Evolutionary conservation across 2,113 vertebrate species (phyloP).

Genomic region (Gambusia holbrooki): DNA sequence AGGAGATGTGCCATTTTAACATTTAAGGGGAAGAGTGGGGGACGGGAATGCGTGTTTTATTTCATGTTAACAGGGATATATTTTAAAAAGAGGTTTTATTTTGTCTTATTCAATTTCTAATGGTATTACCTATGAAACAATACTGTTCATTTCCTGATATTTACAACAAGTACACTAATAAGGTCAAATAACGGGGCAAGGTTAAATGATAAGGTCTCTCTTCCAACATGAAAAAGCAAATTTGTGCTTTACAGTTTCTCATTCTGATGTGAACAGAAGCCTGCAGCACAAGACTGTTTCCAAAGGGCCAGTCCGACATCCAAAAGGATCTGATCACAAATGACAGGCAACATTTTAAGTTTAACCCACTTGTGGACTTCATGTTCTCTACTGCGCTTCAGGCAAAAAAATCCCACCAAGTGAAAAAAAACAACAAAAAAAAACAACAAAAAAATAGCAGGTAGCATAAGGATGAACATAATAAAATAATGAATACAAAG

Average conservation of each 20-base stretch:
- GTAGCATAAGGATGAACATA: not conserved
- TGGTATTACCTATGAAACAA: not conserved
- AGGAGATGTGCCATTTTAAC: too few relatives aligned
- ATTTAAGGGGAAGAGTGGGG: too few relatives aligned
- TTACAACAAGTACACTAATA: constrained; percentile 35
- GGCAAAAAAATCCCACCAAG: constrained; percentile 11
- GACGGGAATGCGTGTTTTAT: too few relatives aligned
- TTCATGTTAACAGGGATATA: too few relatives aligned
- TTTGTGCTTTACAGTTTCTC: not conserved
- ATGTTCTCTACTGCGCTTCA: constrained; percentile 10
- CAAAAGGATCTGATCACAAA: constrained; percentile 36
- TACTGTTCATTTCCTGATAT: constrained; percentile 39
- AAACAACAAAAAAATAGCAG: not conserved
- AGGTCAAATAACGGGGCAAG: constrained; percentile 26
- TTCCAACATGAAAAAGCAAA: constrained; percentile 10
- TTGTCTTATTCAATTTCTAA: too few relatives aligned
- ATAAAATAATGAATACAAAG: not conserved
- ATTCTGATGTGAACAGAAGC: constrained; percentile 15
- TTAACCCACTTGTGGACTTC: constrained; percentile 28
- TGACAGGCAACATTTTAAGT: constrained; percentile 36
- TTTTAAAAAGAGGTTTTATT: too few relatives aligned
- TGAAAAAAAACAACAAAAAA: constrained; percentile 3
- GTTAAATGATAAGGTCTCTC: constrained; percentile 48
- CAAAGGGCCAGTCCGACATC: constrained; percentile 21
- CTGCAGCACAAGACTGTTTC: constrained; percentile 14